Conservation (phyloP, 2,113 vertebrate genomes). For the Pan paniscus region DNA sequence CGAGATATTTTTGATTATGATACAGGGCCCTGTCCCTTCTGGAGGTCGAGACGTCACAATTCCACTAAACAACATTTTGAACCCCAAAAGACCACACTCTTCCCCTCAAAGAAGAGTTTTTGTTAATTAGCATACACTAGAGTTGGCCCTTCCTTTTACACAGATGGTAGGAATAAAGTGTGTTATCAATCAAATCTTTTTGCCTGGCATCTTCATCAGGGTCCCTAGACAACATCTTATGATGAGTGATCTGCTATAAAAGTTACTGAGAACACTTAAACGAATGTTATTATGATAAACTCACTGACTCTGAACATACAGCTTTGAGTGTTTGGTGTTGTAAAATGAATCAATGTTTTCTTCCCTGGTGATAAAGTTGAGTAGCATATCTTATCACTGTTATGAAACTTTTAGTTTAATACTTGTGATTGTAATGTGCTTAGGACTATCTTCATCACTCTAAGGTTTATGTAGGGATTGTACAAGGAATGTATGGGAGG, state of each 20-base stretch:
- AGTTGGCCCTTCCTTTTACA: slow-evolving; percentile 36
- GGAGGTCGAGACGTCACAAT: background rate
- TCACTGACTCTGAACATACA: slow-evolving; percentile 17
- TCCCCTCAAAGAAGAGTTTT: slow-evolving; percentile 22
- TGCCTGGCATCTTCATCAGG: slow-evolving; percentile 29
- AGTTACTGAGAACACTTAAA: slow-evolving; percentile 43
- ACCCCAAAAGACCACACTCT: background rate
- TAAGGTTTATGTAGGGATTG: background rate
- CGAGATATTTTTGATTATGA: slow-evolving; percentile 12
- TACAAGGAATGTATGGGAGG: background rate
- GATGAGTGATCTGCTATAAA: slow-evolving; percentile 31
- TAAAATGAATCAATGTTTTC: background rate
- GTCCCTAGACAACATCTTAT: slow-evolving; percentile 11
- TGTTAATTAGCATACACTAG: background rate
- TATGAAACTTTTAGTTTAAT: background rate
- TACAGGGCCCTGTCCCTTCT: background rate
- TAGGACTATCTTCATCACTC: background rate
- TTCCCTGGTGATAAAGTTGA: background rate
- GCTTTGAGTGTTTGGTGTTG: background rate
- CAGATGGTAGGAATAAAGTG: background rate
- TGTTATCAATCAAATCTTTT: slow-evolving; percentile 25
- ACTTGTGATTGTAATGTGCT: background rate
- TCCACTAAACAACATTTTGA: background rate
- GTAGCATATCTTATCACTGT: background rate
- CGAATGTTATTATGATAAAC: slow-evolving; percentile 54